phyloP scores from a whole-genome alignment of 2,888 invertebrate genomes.

The Aethes cnicana region DNA sequence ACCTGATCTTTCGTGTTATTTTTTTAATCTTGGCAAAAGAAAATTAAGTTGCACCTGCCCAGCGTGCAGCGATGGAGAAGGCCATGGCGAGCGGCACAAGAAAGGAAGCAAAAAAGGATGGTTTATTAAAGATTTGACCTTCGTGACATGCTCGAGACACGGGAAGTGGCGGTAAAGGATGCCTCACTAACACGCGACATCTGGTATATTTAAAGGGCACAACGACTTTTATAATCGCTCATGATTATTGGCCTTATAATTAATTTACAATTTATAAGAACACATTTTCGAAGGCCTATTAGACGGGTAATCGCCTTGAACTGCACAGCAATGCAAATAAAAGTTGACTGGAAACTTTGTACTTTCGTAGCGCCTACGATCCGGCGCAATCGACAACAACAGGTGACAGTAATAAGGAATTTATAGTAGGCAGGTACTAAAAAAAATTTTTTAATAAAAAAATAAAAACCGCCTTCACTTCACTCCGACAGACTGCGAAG shows the following conservation, averaged over 20 bases:
- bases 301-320: background rate
- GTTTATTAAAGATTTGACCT: conserved; percentile 31
- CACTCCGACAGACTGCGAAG: too few relatives aligned
- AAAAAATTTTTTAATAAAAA: too few relatives aligned
- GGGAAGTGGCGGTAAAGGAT: conserved; percentile 24
- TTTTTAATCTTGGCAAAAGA: conserved; percentile 4
- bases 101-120: conserved; percentile 22
- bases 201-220: conserved; percentile 14
- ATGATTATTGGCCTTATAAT: background rate
- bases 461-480: too few relatives aligned
- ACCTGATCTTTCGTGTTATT: conserved; percentile 10
- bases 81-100: conserved; percentile 7
- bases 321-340: background rate
- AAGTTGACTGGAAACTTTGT: background rate
- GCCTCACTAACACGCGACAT: conserved; percentile 25
- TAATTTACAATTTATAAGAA: background rate
- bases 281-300: too few relatives aligned
- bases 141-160: conserved; percentile 25
- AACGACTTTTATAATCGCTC: conserved; percentile 16
- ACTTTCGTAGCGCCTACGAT: background rate
- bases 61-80: conserved; percentile 1
- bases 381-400: background rate
- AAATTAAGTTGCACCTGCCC: conserved; percentile 26
- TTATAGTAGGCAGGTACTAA: too few relatives aligned
- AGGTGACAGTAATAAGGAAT: background rate